A percentile compares a stretch with the other conserved stretches of the same genome.
Conservation (phyloP, 64 coral and sea anemone species). For the Montipora foliosa region DNA sequence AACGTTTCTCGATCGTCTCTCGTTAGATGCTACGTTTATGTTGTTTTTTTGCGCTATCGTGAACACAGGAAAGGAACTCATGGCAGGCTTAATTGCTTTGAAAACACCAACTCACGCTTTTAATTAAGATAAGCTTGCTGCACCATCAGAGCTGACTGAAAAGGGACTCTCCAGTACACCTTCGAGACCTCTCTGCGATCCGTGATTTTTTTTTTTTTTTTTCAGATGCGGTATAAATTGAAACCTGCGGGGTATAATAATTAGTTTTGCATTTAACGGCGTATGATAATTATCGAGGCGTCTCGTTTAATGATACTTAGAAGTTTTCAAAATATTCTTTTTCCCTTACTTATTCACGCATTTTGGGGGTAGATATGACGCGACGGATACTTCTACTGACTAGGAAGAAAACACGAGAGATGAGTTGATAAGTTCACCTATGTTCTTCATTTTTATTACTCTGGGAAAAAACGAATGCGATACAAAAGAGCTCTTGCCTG, state of each 20-base stretch:
- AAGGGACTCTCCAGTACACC: background rate
- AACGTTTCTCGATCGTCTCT: slow-evolving; percentile 31
- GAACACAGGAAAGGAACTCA: slow-evolving; percentile 28
- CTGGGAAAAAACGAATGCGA: background rate
- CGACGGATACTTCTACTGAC: background rate
- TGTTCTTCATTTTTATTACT: background rate
- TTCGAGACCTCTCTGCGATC: background rate
- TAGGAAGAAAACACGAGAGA: background rate
- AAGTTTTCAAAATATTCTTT: slow-evolving; percentile 49
- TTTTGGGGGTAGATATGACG: background rate
- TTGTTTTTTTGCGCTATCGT: slow-evolving; percentile 26
- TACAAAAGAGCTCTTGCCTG: background rate
- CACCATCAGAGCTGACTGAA: background rate
- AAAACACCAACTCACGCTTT: slow-evolving; percentile 22
- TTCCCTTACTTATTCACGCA: background rate
- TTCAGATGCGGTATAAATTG: background rate
- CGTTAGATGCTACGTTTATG: background rate
- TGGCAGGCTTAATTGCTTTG: slow-evolving; percentile 30
- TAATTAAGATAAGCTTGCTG: background rate
- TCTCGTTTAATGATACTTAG: slow-evolving; percentile 63
- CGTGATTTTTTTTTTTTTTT: background rate
- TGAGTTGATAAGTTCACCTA: background rate
- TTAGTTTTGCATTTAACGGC: slow-evolving; percentile 58
- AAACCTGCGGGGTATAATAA: slow-evolving; percentile 41
- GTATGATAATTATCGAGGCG: slow-evolving; percentile 59